Conservation (phyloP, 2,113 vertebrate species). For the Nymphicus hollandicus region DNA sequence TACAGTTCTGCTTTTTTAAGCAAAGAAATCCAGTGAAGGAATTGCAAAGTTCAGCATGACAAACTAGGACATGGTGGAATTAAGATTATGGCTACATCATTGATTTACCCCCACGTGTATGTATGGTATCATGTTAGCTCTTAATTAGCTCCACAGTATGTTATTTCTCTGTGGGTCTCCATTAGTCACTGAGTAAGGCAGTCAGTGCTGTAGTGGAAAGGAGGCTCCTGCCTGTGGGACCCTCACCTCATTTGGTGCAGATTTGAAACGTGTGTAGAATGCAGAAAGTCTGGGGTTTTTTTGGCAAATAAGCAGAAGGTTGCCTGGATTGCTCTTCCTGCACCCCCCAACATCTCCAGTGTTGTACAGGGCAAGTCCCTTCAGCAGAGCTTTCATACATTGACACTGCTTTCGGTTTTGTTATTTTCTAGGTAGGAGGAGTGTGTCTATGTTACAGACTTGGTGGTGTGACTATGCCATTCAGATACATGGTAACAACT, state of each 20-base stretch:
- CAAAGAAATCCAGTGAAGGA: neutral
- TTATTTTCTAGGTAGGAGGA: neutral
- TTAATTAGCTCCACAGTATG: neutral
- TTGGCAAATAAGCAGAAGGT: neutral
- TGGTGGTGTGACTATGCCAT: rapidly evolving
- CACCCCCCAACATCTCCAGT: neutral
- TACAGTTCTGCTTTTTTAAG: neutral
- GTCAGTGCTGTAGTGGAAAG: too few species aligned
- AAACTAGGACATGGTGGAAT: neutral
- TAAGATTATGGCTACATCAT: neutral
- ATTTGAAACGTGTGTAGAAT: rapidly evolving
- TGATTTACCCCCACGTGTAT: neutral
- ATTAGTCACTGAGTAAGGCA: neutral
- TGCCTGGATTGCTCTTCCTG: neutral
- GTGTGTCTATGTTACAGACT: rapidly evolving
- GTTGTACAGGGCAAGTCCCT: neutral
- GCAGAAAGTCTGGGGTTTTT: neutral
- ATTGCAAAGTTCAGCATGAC: neutral
- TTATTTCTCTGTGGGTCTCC: neutral
- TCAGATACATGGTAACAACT: rapidly evolving
- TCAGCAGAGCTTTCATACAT: rapidly evolving
- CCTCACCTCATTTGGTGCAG: rapidly evolving
- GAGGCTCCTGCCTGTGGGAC: neutral
- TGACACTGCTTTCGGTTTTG: rapidly evolving
- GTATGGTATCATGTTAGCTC: neutral